A percentile compares a stretch with the other conserved stretches of the same genome.
Evolutionary conservation across 2,113 vertebrate species (phyloP).

Genomic region (Castor canadensis): DNA sequence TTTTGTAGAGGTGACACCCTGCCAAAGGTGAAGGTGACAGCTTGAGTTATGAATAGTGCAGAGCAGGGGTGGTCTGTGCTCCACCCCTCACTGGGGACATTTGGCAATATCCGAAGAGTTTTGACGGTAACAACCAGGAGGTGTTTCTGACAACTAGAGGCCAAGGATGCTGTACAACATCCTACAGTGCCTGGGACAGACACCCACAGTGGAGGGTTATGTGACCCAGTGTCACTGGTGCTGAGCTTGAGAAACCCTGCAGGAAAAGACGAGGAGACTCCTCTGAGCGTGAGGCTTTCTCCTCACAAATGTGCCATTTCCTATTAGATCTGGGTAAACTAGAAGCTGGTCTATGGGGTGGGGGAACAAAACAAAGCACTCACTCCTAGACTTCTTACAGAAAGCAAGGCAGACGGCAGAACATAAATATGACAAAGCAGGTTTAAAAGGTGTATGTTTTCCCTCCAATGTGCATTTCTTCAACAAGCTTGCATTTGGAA

Average conservation of each 20-base stretch:
- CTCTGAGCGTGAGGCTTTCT: rapidly evolving
- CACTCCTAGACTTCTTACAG: neutral
- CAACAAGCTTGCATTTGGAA: neutral
- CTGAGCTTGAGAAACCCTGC: neutral
- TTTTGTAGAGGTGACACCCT: neutral
- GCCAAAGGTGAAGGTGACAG: neutral
- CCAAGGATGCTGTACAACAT: no score
- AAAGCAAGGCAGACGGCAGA: neutral
- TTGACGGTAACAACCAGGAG: neutral
- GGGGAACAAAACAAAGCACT: neutral
- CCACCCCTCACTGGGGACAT: neutral
- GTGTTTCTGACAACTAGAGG: neutral
- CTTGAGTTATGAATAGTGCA: neutral
- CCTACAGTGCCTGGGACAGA: neutral
- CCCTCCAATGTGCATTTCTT: rapidly evolving
- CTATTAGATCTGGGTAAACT: neutral
- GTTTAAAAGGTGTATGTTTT: neutral
- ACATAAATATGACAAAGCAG: neutral
- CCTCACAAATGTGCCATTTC: rapidly evolving
- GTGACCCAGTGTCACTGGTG: rapidly evolving
- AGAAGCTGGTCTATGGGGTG: neutral
- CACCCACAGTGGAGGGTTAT: rapidly evolving
- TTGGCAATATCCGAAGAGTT: neutral
- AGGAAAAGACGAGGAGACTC: rapidly evolving
- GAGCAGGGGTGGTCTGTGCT: neutral